Evolutionary conservation across 2,797 vertebrate species (phyloP).

Genomic region (Pangasius krempfi): DNA sequence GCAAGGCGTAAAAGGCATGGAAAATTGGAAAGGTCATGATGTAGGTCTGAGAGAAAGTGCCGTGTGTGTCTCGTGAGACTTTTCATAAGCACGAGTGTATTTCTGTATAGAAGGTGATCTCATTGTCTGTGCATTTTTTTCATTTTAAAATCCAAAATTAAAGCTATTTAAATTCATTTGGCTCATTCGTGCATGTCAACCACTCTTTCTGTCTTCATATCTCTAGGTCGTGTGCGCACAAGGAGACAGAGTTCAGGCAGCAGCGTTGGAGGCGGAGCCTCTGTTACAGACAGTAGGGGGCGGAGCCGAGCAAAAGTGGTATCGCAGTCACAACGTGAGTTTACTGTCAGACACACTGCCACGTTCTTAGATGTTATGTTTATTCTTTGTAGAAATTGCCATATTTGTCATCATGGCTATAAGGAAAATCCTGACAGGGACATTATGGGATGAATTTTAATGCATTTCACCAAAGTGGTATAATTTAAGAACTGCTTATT

Average conservation of each 20-base stretch:
- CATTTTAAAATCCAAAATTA: neutral
- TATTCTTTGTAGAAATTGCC: neutral
- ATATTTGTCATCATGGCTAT: neutral
- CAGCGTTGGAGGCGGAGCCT: constrained; percentile 70
- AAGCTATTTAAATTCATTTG: neutral
- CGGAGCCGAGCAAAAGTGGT: constrained; percentile 89
- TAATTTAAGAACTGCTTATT: constrained; percentile 1
- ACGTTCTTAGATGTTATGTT: neutral
- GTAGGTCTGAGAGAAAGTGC: neutral
- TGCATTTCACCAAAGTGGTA: neutral
- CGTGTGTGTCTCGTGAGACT: neutral
- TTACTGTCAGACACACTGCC: neutral
- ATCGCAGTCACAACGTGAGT: constrained; percentile 92
- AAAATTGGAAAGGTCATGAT: neutral
- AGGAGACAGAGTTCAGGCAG: constrained; percentile 83
- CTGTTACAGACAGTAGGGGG: constrained; percentile 83
- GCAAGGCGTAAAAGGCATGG: neutral
- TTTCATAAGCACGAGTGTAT: constrained; percentile 5
- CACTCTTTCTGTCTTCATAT: neutral
- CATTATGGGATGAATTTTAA: neutral
- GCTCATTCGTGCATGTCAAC: neutral
- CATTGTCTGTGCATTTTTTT: neutral
- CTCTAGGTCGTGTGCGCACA: constrained; percentile 89
- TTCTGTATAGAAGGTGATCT: neutral
- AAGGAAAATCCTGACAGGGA: neutral